These are phyloP conservation scores for Cuculus canorus DNA, from an alignment of 2,797 vertebrate genomes.

Conservation along the genomic window DNA sequence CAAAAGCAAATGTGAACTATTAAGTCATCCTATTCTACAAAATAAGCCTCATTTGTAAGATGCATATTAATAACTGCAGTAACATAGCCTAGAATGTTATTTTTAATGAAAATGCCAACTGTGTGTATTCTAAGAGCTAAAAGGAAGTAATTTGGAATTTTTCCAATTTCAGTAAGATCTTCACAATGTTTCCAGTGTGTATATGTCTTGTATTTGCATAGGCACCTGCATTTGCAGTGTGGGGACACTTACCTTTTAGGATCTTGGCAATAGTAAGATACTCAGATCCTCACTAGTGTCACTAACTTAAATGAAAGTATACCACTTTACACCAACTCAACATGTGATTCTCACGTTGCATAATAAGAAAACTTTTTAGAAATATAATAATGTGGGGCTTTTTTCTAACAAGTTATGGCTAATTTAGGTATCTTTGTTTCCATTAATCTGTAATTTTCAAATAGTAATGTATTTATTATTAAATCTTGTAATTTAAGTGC, in stretches of 20 bases:
- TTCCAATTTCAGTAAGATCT: neutral
- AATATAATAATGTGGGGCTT: neutral
- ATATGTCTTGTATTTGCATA: neutral
- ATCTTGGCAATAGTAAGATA: neutral
- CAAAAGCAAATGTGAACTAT: neutral
- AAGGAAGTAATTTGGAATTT: neutral
- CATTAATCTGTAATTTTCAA: neutral
- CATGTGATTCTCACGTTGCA: neutral
- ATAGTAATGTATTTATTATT: neutral
- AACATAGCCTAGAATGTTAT: neutral
- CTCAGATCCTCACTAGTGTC: neutral
- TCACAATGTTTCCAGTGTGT: neutral
- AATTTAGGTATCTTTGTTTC: neutral
- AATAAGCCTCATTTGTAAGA: neutral
- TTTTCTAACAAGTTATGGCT: neutral
- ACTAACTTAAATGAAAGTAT: neutral
- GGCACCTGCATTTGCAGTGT: neutral
- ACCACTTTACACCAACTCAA: rapidly evolving
- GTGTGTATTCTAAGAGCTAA: neutral
- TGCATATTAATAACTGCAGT: neutral
- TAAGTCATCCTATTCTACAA: neutral
- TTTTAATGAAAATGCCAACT: neutral
- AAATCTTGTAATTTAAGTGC: neutral
- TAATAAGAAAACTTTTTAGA: neutral
- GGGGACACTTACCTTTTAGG: neutral